These are phyloP conservation scores for roundworm (Caenorhabditis elegans) DNA, from an alignment of 1,140 invertebrate genomes.

Conservation along the genomic window WBcel235 BX284603.4:7302501-7303000, in stretches of 20 bases:
- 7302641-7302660: neutral
- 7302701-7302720: no score
- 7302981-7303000: no score
- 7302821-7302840: slow-evolving; percentile 78
- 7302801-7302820: slow-evolving; percentile 79
- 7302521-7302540: no score
- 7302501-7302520: no score
- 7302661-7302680: neutral
- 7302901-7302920: slow-evolving; percentile 78
- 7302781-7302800: no score
- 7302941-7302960: no score
- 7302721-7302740: no score
- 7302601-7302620: neutral
- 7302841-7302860: slow-evolving; percentile 83
- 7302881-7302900: slow-evolving; percentile 86
- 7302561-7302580: slow-evolving; percentile 9
- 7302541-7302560: neutral
- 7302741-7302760: no score
- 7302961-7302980: no score
- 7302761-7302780: no score
- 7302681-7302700: no score
- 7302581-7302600: neutral
- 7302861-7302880: slow-evolving; percentile 78
- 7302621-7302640: neutral
- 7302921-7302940: no score